Evolutionary conservation across 2,888 invertebrate species (phyloP), one percentile per base, ranked within the genome.

Genomic region (Lasiommata megera): DNA sequence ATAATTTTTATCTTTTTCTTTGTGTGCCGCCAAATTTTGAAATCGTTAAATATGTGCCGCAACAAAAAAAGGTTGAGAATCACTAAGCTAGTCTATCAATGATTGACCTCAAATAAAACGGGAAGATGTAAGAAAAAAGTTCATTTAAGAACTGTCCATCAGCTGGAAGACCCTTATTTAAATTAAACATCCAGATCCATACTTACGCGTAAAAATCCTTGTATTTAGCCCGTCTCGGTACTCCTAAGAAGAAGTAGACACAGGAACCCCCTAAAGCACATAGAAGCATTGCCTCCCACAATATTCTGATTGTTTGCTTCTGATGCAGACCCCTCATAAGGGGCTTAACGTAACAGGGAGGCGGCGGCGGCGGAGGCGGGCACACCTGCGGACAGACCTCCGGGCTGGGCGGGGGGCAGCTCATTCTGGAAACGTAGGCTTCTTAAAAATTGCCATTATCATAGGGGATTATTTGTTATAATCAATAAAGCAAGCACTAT

Each of bases 121-220:
- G n/a, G n/a, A n/a, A n/a, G n/a, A n/a, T n/a, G n/a, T n/a, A n/a
- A n/a, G n/a, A n/a, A n/a, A n/a, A n/a, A n/a, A n/a, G n/a, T n/a
- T n/a, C n/a, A n/a, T n/a, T n/a, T n/a, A n/a, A n/a, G n/a, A n/a
- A n/a, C n/a, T n/a, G n/a, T n/a, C n/a, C n/a, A 28, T 6, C 28
- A 6, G 28, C 28, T 6, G 28, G 28, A 28, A 28, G 3, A 7
- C 28, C 7, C 3, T 3, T 28, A 28, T 28, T 28, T 28, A 6
- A 3, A 28, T 28, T 6, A 28, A 28, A 3, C 28, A n/a, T n/a
- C n/a, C n/a, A 12, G 14, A 28, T n/a, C 18, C 51, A 37, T 54
- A 82, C 88, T 91, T 91, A 96, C 97, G 92, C 94, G 92, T 96
- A 96, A 79, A 94, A 97, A 34, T 95, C 94, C 37, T 92, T 94